Base-by-base conservation (phyloP, 2,888 invertebrate genomes). In the Catonia carolina region DNA sequence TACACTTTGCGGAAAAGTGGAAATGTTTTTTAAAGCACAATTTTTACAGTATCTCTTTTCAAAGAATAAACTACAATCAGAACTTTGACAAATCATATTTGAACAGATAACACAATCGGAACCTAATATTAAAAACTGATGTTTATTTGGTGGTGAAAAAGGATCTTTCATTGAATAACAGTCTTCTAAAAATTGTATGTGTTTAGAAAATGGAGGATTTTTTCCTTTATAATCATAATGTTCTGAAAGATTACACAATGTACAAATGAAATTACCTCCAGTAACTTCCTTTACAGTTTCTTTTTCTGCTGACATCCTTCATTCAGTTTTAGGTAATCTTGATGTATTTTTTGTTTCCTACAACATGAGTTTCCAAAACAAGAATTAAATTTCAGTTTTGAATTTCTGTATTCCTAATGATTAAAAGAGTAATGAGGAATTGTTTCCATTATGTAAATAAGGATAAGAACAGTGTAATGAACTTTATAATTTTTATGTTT, bases 151-250 rank as follows among this genome's bases (percentile, higher is more conserved):
- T 1, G 85, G 79, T 66, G 82, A 80, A 69, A 92, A 93, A 0
- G 93, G 93, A 73, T 93, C 92, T 67, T 85, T 86, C 80, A 89
- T 85, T 0, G 91, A 72, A 71, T 85, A 94, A 60, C 82, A 83
- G 31, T 87, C 80, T 69, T 89, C 89, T 63, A 78, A 74, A 55
- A 90, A 80, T 33, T 74, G 71, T 36, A 88, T 75, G 56, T 82
- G 79, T 62, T 81, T 80, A 2, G 83, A 79, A 70, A 89, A 90
- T 2, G 86, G 84, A 20, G 91, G 89, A 60, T 78, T 77, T 12
- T 72, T 76, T 18, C 92, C 92, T 71, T 82, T 86, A 68, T 86
- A 92, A 64, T 89, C 81, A 55, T 82, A 86, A 62, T 78, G 78
- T 72, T 89, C 89, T 63, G 75, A 71, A 67, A 90, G 71, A 23